These are phyloP conservation scores for Phortica variegata DNA, from an alignment of 1,140 invertebrate species.

Conservation along the genomic window DNA sequence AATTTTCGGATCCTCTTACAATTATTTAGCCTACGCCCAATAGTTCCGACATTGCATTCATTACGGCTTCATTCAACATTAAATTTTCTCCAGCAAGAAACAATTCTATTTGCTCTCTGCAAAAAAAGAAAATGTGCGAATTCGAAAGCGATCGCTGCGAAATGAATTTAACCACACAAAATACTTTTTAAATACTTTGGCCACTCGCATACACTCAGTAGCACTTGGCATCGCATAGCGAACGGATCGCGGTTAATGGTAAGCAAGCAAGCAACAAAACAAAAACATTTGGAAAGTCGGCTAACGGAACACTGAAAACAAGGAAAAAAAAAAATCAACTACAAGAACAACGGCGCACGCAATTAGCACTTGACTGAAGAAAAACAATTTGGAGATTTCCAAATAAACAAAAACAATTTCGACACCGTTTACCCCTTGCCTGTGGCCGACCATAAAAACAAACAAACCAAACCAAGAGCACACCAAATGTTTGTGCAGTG, in stretches of 20 bases:
- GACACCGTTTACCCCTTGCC: neutral
- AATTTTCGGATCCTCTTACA: no score
- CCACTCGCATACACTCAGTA: slow-evolving; percentile 25
- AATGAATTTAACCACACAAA: no score
- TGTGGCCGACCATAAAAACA: slow-evolving; percentile 12
- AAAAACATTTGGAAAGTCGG: neutral
- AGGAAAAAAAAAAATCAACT: slow-evolving; percentile 25
- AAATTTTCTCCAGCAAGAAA: no score
- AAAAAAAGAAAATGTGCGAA: no score
- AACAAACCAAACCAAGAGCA: slow-evolving; percentile 1
- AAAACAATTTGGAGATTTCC: slow-evolving; percentile 26
- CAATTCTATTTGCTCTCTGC: no score
- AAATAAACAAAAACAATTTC: slow-evolving; percentile 36
- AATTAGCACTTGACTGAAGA: slow-evolving; percentile 18
- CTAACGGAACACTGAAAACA: neutral
- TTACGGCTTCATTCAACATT: no score
- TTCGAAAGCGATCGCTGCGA: no score
- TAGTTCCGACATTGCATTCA: no score
- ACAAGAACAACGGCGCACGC: no score
- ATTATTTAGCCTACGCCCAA: no score
- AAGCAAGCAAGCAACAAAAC: slow-evolving; percentile 3
- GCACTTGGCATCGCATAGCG: slow-evolving; percentile 29
- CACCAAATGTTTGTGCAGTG: neutral
- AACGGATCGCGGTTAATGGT: slow-evolving; percentile 18
- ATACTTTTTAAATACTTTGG: slow-evolving; percentile 9